These are phyloP conservation scores for Galerucella calmariensis DNA, from an alignment of 2,888 invertebrate species.

Conservation along the genomic window DNA sequence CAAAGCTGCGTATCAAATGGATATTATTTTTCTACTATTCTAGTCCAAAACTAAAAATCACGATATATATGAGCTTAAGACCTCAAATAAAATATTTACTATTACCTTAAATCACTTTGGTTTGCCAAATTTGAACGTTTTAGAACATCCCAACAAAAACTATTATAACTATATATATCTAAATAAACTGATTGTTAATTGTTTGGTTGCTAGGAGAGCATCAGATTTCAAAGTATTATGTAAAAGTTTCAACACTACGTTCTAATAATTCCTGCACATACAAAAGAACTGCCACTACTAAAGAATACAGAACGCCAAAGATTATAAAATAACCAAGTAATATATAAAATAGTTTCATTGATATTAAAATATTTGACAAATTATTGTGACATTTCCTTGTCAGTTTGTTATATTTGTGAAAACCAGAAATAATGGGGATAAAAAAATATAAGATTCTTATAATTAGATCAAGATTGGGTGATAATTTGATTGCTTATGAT, in stretches of 20 bases:
- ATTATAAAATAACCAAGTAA: conserved; percentile 37
- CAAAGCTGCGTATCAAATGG: conserved; percentile 37
- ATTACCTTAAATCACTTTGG: conserved; percentile 41
- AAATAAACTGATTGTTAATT: conserved; percentile 55
- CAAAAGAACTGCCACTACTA: conserved; percentile 31
- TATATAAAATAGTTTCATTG: conserved; percentile 39
- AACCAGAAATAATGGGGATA: no score
- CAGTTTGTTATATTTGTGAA: not conserved
- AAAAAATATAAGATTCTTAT: no score
- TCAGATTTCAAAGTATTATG: conserved; percentile 33
- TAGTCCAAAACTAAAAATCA: conserved; percentile 41
- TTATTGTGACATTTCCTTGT: conserved; percentile 19
- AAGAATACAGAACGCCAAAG: conserved; percentile 32
- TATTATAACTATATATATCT: conserved; percentile 47
- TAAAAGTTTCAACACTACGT: conserved; percentile 21
- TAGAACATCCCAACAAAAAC: conserved; percentile 52
- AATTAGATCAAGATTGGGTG: no score
- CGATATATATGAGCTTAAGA: not conserved
- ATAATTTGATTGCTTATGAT: no score
- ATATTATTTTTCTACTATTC: conserved; percentile 41
- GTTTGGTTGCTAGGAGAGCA: conserved; percentile 54
- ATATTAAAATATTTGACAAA: conserved; percentile 12
- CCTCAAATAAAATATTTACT: not conserved
- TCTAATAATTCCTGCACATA: conserved; percentile 35
- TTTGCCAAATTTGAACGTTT: conserved; percentile 42